Evolutionary conservation across 1,140 invertebrate genomes (phyloP), one percentile per base, ranked within the genome.

Genomic region (Ceratosolen fusciceps): DNA sequence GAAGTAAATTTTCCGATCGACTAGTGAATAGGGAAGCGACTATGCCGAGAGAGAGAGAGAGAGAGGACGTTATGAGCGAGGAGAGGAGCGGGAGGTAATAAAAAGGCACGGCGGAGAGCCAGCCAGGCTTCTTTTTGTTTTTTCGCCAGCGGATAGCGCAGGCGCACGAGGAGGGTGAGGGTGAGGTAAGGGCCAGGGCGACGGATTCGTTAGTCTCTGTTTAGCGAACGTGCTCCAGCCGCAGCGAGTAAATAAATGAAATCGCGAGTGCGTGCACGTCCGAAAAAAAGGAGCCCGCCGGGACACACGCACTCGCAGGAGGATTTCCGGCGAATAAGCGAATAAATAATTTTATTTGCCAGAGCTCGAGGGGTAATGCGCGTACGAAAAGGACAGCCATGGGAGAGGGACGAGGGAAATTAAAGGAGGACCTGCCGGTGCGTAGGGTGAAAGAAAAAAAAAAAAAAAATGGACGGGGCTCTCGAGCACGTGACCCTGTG

Each of bases 261-360:
- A 81, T 84, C 81, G 82, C 81, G 83, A 84, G 83, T 83, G 77
- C 76, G 21, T 79, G 80, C 82, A 84, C 84, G 84, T 85, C 79
- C 80, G 82, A 43, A 82, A 82, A 82, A 71, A 81, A 77, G 80
- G 80, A 82, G 68, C 76, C 74, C 43, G 54, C 60, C n/a, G n/a
- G n/a, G n/a, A n/a, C n/a, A n/a, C n/a, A n/a, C 73, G 80, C 78
- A 56, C 47, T 43, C 26, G 76, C 68, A 58, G 56, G 54, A 67
- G 74, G 58, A 81, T 80, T 75, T 67, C 60, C 72, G 74, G 73
- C 56, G 82, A 72, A 37, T 37, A 58, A 68, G 77, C 82, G 82
- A 84, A 86, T 84, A 84, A 84, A 85, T 86, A 86, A 86, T 86
- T 86, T 86, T 84, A 84, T 86, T 85, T 84, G 83, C 80, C n/a